phyloP scores from a whole-genome alignment of 2,113 vertebrate genomes.

The Phrynocephalus versicolor region DNA sequence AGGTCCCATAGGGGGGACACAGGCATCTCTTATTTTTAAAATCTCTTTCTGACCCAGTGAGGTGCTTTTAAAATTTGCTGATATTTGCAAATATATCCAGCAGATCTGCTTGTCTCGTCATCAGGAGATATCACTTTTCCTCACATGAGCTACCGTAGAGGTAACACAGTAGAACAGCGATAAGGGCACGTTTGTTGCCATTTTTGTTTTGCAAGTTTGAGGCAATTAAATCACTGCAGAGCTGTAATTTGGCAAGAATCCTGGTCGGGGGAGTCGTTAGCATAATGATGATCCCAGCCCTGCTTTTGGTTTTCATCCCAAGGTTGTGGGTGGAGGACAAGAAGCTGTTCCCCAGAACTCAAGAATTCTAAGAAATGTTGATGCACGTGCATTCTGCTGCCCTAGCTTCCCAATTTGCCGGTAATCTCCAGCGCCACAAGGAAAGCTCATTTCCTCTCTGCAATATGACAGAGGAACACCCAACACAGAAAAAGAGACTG shows the following conservation, averaged over 20 bases:
- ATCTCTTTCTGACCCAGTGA: not conserved
- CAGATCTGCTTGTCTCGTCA: not conserved
- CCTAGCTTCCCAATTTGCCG: not conserved
- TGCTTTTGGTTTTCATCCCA: not conserved
- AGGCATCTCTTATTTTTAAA: not conserved
- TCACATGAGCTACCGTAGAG: not conserved
- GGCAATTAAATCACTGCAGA: not conserved
- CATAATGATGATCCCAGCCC: not conserved
- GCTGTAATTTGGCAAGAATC: slow-evolving; percentile 1
- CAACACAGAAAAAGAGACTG: not conserved
- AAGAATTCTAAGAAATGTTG: not conserved
- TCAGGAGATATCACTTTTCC: not conserved
- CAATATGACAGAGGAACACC: not conserved
- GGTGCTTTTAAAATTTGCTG: not conserved
- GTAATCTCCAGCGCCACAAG: not conserved
- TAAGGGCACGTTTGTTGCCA: not conserved
- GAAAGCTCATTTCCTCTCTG: not conserved
- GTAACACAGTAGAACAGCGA: not conserved
- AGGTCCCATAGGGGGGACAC: not conserved
- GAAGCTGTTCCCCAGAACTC: not conserved
- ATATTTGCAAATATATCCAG: not conserved
- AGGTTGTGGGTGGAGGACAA: too few relatives aligned
- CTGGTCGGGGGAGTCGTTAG: not conserved
- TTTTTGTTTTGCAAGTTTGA: not conserved
- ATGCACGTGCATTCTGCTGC: not conserved